Evolutionary conservation across 2,113 vertebrate genomes (phyloP).

Genomic region (Syngnathus typhle): DNA sequence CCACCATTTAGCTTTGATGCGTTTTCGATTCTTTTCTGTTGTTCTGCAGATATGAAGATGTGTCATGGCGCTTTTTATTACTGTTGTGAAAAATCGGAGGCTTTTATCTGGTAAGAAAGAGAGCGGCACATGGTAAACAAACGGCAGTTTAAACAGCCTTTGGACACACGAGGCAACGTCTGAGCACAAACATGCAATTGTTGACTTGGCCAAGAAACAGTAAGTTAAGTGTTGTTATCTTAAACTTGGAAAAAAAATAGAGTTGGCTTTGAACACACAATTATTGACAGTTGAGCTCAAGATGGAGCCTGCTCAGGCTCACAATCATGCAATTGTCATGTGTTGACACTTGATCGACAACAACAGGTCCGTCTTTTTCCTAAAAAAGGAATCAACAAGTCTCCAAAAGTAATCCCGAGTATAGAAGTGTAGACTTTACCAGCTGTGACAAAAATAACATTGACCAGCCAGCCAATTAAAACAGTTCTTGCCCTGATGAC

Average conservation of each 20-base stretch:
- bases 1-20: neutral
- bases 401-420: neutral
- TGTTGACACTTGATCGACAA: too few species aligned
- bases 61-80: neutral
- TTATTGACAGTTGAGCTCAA: too few species aligned
- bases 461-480: constrained; percentile 1
- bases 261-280: too few species aligned
- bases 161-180: neutral
- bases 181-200: neutral
- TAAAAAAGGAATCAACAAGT: neutral
- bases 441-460: neutral
- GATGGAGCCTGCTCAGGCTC: too few species aligned
- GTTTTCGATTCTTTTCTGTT: neutral
- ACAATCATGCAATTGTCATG: too few species aligned
- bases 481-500: neutral
- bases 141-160: neutral
- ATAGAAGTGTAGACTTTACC: neutral
- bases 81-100: neutral
- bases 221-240: too few species aligned
- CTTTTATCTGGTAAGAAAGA: neutral
- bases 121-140: neutral
- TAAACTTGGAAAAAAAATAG: too few species aligned
- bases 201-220: neutral
- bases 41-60: constrained; percentile 7
- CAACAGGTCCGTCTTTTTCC: too few species aligned